Conservation (phyloP, 2,113 vertebrate species). For the Perca flavescens region DNA sequence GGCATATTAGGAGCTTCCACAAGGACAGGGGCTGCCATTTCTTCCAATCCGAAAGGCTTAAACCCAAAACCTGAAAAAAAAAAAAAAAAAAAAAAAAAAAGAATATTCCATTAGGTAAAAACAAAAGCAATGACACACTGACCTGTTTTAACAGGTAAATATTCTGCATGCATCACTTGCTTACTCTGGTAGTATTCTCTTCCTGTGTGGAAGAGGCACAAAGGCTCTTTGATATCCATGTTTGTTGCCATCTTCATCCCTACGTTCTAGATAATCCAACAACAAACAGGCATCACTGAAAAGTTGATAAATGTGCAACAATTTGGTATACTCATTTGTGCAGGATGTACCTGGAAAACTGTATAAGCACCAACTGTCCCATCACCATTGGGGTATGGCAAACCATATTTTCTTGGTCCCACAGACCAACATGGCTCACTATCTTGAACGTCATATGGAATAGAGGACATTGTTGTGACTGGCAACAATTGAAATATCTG, state of each 20-base stretch:
- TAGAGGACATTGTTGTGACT: not conserved
- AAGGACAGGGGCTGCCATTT: too few relatives aligned
- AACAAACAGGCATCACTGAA: not conserved
- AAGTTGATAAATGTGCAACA: not conserved
- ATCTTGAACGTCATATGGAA: slow-evolving; percentile 55
- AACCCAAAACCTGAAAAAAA: not conserved
- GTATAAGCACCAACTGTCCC: slow-evolving; percentile 4
- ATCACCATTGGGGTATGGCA: not conserved
- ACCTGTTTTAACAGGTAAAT: not conserved
- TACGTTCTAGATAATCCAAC: slow-evolving; percentile 77
- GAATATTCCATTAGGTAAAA: not conserved
- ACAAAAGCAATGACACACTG: not conserved
- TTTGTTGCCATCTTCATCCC: slow-evolving; percentile 87
- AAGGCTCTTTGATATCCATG: slow-evolving; percentile 43
- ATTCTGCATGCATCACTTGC: not conserved
- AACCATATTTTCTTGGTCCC: slow-evolving; percentile 54
- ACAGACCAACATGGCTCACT: slow-evolving; percentile 53
- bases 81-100: not conserved
- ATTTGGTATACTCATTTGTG: not conserved
- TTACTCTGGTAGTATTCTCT: slow-evolving; percentile 42
- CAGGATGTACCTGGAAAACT: slow-evolving; percentile 70
- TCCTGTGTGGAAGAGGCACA: slow-evolving; percentile 61
- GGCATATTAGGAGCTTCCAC: too few relatives aligned
- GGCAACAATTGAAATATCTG: slow-evolving; percentile 79
- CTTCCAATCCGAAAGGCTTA: too few relatives aligned